Evolutionary conservation across 2,888 invertebrate genomes (phyloP), one percentile per base, ranked within the genome.

Genomic region (Amorpha juglandis): DNA sequence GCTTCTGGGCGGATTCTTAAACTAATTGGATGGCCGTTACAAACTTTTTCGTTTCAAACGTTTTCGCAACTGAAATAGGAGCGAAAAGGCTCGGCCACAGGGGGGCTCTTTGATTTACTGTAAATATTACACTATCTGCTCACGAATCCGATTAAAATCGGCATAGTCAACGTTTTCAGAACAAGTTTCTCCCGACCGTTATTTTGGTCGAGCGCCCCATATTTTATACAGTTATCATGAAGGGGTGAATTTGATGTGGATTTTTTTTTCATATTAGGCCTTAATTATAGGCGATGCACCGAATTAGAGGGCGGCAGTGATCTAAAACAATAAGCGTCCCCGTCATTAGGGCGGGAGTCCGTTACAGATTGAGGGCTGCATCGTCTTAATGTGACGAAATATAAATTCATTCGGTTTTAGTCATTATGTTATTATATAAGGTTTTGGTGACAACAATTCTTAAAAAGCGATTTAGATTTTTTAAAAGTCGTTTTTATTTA

Each of bases 1-100:
- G 85, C 92, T 91, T 92, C 91, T 91, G 92, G 85, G 89, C 84
- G 88, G 90, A 89, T 88, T 91, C 91, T 91, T 90, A 89, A 89
- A 90, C 88, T 91, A 92, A 92, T 91, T 92, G 92, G 90, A 89
- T 85, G 87, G 88, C 88, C 87, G 88, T 91, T 91, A 90, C 88
- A 87, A 91, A 89, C 87, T 92, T 91, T 88, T 90, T 88, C 81
- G 78, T 77, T 81, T 87, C 82, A 87, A 87, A 84, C 84, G 86
- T 89, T 89, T 86, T 81, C 83, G 86, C 85, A 87, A 87, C 72
- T 72, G 79, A 77, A 78, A 76, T 75, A 76, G 78, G 81, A 79
- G 77, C 77, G 75, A 77, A 78, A 76, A 77, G 76, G 78, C 76
- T 79, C 78, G 75, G 51, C 19, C 47, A 19, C 16, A 45, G 27